Conservation (phyloP, 2,888 invertebrate species). For the Orthosia gracilis region DNA sequence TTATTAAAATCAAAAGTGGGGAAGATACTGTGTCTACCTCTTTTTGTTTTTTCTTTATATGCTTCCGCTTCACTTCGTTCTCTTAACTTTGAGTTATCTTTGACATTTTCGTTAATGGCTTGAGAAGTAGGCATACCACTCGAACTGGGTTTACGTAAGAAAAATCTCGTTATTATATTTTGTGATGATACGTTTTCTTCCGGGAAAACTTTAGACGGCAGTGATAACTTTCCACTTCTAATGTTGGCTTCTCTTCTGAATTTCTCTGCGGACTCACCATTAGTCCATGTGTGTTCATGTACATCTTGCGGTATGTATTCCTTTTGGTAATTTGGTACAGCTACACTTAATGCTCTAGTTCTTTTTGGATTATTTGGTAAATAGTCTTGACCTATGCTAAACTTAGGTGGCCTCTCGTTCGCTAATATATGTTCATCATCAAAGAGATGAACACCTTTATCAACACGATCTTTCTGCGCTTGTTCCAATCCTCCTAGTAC, state of each 20-base stretch:
- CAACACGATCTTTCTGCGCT: conserved; percentile 85
- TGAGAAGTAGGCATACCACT: conserved; percentile 81
- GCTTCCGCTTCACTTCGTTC: conserved; percentile 79
- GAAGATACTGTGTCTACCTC: conserved; percentile 83
- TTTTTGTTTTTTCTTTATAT: conserved; percentile 85
- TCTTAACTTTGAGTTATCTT: conserved; percentile 75
- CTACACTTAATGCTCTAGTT: conserved; percentile 92
- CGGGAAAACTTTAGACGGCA: conserved; percentile 76
- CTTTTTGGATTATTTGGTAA: conserved; percentile 84
- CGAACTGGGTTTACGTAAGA: conserved; percentile 81
- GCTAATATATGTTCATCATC: conserved; percentile 94
- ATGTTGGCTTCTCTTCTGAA: conserved; percentile 89
- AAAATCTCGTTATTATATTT: conserved; percentile 80
- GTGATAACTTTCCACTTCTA: conserved; percentile 85
- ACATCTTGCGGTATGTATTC: conserved; percentile 83
- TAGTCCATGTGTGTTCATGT: conserved; percentile 93
- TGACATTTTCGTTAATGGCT: conserved; percentile 74
- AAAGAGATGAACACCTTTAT: conserved; percentile 93
- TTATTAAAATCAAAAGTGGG: conserved; percentile 85
- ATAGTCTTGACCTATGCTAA: conserved; percentile 90
- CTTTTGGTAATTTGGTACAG: conserved; percentile 86
- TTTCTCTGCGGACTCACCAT: conserved; percentile 92
- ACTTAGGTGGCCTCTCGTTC: conserved; percentile 92
- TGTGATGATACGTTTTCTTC: conserved; percentile 73
- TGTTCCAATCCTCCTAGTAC: conserved; percentile 93